Evolutionary conservation across 2,113 vertebrate genomes (phyloP), one percentile per base, ranked within the genome.

Genomic region (Prolemur simus): DNA sequence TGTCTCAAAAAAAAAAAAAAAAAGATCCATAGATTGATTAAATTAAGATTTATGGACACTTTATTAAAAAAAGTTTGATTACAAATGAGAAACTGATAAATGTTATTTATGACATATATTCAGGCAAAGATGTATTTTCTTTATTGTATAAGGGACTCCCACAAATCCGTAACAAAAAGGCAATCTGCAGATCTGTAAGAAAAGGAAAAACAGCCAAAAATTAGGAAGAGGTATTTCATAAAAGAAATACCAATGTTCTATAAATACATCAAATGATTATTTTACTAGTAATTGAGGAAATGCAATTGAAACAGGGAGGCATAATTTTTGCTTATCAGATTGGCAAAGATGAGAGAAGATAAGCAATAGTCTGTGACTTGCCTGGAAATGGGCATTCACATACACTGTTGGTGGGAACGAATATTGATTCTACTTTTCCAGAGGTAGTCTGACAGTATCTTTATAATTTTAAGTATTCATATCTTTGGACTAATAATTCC

Each of bases 381-480:
- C 10, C 37, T 34, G n/a, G 37, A 56, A 45, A 47, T 78, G 23
- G 42, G 15, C 25, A 45, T 80, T 85, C 17, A 68, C 52, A 47
- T 34, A 37, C 37, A 4, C 18, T 81, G 2, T 56, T 73, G 81
- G 29, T 32, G 32, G 80, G 34, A 80, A 66, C 1, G 20, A 83
- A 80, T 58, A 47, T 66, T 47, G 20, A 85, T 56, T 90, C 12
- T 64, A 17, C 52, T 87, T 45, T 78, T 54, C 58, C n/a, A 87
- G 84, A 92, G n/a, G 29, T 14, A 56, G 23, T 64, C 60, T 60
- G 39, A 20, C 9, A 60, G 25, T 92, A 73, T 52, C 42, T 81
- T 94, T 91, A 73, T 95, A 89, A 81, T 83, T 83, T 92, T 89
- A 77, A 94, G 25, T 73, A 52, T 71, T 23, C 21, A 8, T 69